Conservation (phyloP, 92 coral and sea anemone species). For the Montipora capitata region DNA sequence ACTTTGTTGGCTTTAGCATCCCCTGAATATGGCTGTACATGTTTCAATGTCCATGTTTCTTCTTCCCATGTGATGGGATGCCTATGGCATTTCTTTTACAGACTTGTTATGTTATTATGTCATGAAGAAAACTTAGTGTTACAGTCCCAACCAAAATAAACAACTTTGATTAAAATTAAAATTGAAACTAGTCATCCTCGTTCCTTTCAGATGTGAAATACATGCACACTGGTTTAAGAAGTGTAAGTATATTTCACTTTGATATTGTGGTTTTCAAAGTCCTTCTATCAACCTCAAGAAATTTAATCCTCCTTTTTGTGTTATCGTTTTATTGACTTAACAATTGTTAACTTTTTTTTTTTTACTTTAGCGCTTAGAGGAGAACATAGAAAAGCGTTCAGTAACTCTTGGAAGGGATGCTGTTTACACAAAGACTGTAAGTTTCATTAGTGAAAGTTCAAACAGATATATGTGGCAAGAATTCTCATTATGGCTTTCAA, state of each 20-base stretch:
- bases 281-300: too few relatives aligned
- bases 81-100: too few relatives aligned
- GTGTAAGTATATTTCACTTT: constrained; percentile 79
- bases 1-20: too few relatives aligned
- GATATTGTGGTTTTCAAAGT: too few relatives aligned
- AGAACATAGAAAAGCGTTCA: constrained; percentile 93
- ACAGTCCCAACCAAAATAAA: background rate
- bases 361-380: constrained; percentile 84
- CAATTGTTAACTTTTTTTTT: constrained; percentile 4
- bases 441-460: background rate
- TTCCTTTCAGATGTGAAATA: constrained; percentile 94
- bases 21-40: too few relatives aligned
- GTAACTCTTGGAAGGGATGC: constrained; percentile 95
- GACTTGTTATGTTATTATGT: too few relatives aligned
- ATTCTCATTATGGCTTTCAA: background rate
- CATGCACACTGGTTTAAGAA: constrained; percentile 95
- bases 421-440: constrained; percentile 89
- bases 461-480: background rate
- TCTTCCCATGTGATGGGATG: too few relatives aligned
- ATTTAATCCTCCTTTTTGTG: background rate
- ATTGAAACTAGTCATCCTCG: background rate
- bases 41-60: too few relatives aligned
- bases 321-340: background rate
- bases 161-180: background rate
- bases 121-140: too few relatives aligned